Conservation (phyloP, 1,140 invertebrate species). For the Whitmania pigra region DNA sequence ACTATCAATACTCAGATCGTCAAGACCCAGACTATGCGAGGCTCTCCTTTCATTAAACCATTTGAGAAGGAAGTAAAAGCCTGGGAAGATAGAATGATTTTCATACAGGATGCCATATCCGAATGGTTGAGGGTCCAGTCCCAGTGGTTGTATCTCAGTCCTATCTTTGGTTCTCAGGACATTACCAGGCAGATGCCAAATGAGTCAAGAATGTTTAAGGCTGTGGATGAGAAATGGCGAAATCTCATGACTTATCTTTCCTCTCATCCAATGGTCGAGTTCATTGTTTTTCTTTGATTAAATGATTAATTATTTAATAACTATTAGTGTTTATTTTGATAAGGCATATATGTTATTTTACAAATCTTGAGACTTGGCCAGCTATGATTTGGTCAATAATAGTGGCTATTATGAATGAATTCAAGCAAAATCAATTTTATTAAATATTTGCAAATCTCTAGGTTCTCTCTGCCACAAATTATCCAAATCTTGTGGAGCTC, state of each 20-base stretch:
- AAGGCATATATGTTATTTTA: too few species aligned
- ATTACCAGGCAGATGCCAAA: constrained; percentile 44
- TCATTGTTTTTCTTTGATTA: too few species aligned
- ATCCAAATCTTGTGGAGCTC: constrained; percentile 38
- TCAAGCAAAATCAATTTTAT: neutral
- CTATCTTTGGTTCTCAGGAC: constrained; percentile 44
- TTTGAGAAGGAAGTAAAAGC: constrained; percentile 49
- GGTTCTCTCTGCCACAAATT: constrained; percentile 36
- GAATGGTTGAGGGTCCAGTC: constrained; percentile 45
- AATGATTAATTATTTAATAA: too few species aligned
- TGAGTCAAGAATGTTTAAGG: constrained; percentile 40
- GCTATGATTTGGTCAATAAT: too few species aligned
- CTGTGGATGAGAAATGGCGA: constrained; percentile 42
- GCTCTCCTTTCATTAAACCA: constrained; percentile 44
- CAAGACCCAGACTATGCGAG: constrained; percentile 43
- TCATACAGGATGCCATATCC: constrained; percentile 45
- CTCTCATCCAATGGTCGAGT: constrained; percentile 36
- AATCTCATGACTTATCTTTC: constrained; percentile 41
- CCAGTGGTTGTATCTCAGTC: constrained; percentile 46
- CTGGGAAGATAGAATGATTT: constrained; percentile 40
- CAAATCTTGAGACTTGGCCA: too few species aligned
- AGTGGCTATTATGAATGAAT: neutral
- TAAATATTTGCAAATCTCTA: constrained; percentile 18
- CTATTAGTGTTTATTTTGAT: too few species aligned
- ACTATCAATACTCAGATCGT: constrained; percentile 30